A percentile compares a stretch with the other conserved stretches of the same genome.
phyloP scores from a whole-genome alignment of 2,797 vertebrate species.

The Coracias cyanogaster region DNA sequence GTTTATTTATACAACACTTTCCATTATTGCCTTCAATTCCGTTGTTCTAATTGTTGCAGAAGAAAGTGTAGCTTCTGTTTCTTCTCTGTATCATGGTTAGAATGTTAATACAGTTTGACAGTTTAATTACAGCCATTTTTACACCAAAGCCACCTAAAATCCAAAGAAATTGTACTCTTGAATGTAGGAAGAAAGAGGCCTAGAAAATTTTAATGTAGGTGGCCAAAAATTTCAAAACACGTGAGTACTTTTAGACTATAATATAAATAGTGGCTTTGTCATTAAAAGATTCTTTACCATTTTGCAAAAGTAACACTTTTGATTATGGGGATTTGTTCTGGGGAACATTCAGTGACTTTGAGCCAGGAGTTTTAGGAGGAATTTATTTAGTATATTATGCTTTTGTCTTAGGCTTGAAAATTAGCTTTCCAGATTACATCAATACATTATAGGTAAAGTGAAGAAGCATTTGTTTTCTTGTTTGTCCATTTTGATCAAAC shows the following conservation, averaged over 20 bases:
- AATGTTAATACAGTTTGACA: not conserved
- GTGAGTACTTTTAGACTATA: not conserved
- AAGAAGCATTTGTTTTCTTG: not conserved
- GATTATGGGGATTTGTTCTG: not conserved
- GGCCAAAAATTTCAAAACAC: not conserved
- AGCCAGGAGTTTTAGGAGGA: not conserved
- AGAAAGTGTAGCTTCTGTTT: constrained; percentile 8
- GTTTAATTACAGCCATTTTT: not conserved
- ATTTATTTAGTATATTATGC: not conserved
- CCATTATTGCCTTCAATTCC: not conserved
- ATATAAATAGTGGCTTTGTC: not conserved
- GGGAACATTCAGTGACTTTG: not conserved
- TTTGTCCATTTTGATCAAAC: not conserved
- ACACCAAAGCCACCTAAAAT: not conserved
- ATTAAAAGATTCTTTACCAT: not conserved
- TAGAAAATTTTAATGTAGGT: not conserved
- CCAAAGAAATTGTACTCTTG: not conserved
- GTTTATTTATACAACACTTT: constrained; percentile 39
- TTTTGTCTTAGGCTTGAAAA: not conserved
- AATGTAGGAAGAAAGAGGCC: not conserved
- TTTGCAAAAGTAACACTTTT: not conserved
- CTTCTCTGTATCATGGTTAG: not conserved
- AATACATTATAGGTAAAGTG: not conserved
- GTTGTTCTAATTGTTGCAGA: constrained; percentile 8
- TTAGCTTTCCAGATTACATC: not conserved